Evolutionary conservation across 1,140 invertebrate species (phyloP).

Genomic region (Argopecten irradians): DNA sequence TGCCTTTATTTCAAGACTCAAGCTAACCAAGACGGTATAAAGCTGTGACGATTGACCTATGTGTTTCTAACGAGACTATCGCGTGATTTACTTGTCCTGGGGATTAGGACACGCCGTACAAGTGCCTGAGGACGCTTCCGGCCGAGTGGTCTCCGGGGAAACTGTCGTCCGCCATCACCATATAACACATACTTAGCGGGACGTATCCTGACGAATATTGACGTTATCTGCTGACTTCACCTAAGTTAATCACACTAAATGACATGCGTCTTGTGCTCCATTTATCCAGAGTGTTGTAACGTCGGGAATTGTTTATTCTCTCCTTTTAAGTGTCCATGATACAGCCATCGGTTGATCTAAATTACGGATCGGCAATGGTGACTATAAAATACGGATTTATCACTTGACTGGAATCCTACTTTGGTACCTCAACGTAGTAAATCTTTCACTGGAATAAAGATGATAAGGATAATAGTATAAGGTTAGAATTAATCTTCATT

Average conservation of each 20-base stretch:
- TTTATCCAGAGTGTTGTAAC: neutral
- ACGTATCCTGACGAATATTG: neutral
- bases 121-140: neutral
- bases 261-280: neutral
- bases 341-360: constrained; percentile 14
- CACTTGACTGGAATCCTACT: neutral
- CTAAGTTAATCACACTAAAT: neutral
- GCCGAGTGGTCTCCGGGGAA: neutral
- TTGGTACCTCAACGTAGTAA: neutral
- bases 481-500: neutral
- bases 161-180: neutral
- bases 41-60: neutral
- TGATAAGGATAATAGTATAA: neutral
- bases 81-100: constrained; percentile 7
- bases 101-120: constrained; percentile 5
- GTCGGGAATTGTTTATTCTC: neutral
- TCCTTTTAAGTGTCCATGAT: neutral
- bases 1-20: neutral
- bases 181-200: neutral
- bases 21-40: neutral
- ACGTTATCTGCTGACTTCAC: neutral
- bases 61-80: constrained; percentile 10
- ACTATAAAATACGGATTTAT: neutral
- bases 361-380: neutral
- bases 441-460: neutral